Percentiles rank a stretch among this genome's conserved stretches.
These are phyloP conservation scores for Meles meles DNA, from an alignment of 2,113 vertebrate species.

Conservation along the genomic window DNA sequence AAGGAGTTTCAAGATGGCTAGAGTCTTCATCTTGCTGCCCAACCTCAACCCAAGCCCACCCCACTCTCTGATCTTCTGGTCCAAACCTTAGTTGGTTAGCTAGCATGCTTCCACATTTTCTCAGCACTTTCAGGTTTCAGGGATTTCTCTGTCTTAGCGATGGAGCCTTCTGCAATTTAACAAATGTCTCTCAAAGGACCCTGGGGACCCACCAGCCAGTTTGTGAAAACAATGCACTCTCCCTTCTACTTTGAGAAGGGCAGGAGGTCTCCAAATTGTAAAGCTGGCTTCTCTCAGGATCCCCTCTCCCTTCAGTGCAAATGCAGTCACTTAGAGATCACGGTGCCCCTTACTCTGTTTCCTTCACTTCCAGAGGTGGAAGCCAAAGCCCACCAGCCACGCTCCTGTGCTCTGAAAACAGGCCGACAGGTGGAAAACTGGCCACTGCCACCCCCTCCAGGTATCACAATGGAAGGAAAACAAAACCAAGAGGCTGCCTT, in stretches of 20 bases:
- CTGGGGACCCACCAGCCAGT: neutral
- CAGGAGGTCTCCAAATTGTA: neutral
- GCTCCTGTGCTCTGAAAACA: neutral
- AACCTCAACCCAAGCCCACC: neutral
- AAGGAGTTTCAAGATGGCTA: neutral
- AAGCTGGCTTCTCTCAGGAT: neutral
- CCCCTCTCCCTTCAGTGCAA: neutral
- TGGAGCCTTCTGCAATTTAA: neutral
- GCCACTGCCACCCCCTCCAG: neutral
- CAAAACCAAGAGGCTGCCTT: neutral
- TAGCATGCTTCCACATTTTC: neutral
- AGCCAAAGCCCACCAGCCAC: neutral
- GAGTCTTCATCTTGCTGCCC: neutral
- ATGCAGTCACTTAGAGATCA: neutral
- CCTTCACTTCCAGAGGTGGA: neutral
- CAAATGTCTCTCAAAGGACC: constrained; percentile 14
- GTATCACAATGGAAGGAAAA: neutral
- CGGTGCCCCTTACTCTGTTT: neutral
- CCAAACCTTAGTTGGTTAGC: neutral
- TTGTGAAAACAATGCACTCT: constrained; percentile 36
- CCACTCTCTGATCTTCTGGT: neutral
- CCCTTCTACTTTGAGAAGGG: constrained; percentile 24
- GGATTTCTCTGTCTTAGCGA: neutral
- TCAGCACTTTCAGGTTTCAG: neutral
- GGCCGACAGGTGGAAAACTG: neutral